Evolutionary conservation across 2,113 vertebrate genomes (phyloP).

Genomic region (Dermatemys mawii): DNA sequence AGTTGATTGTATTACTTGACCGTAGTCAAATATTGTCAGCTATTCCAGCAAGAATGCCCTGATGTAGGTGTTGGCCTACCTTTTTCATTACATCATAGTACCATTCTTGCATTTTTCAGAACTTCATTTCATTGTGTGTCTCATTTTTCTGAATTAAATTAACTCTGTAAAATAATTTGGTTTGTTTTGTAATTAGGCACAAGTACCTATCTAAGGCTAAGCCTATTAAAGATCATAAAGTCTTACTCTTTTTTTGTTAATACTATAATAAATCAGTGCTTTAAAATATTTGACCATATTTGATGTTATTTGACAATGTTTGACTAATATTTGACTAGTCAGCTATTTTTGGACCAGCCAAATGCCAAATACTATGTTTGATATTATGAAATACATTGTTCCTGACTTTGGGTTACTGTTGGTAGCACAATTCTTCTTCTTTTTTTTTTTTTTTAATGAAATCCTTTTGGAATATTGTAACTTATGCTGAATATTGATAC

Average conservation of each 20-base stretch:
- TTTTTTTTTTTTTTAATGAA: not conserved
- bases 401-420: not conserved
- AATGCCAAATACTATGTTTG: not conserved
- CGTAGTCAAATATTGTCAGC: not conserved
- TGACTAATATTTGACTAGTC: not conserved
- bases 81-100: not conserved
- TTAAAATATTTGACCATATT: not conserved
- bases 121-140: not conserved
- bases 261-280: not conserved
- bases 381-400: not conserved
- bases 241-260: not conserved
- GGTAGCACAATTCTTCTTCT: accelerated
- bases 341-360: not conserved
- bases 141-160: not conserved
- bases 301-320: not conserved
- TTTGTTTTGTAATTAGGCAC: not conserved
- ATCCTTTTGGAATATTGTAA: not conserved
- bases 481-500: not conserved
- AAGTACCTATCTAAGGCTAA: not conserved
- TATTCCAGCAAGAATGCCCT: not conserved
- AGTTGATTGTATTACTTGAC: not conserved
- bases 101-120: not conserved
- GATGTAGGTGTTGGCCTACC: not conserved
- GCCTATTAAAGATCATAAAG: not conserved
- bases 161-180: not conserved